These are phyloP conservation scores for Actenoides lindsayi DNA, from an alignment of 2,113 vertebrate genomes.

Conservation along the genomic window DNA sequence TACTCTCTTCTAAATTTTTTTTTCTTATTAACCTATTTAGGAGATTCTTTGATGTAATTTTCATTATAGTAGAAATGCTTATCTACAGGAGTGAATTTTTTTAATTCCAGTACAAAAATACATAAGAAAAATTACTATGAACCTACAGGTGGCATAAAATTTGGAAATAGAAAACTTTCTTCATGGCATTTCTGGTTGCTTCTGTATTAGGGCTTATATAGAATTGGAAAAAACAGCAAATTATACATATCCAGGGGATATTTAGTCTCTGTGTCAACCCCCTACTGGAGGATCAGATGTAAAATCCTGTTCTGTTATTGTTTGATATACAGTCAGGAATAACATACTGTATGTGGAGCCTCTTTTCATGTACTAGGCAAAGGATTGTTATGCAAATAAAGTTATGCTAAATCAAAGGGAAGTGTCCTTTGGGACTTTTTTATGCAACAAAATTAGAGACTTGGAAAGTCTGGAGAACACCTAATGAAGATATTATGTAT, in stretches of 20 bases:
- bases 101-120: background rate
- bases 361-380: background rate
- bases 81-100: background rate
- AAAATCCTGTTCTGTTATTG: background rate
- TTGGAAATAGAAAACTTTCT: background rate
- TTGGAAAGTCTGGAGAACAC: background rate
- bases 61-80: background rate
- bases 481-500: background rate
- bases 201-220: background rate
- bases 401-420: background rate
- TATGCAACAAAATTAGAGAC: background rate
- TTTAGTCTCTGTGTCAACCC: background rate
- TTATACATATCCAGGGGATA: background rate
- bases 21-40: background rate
- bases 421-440: background rate
- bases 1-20: background rate
- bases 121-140: rapidly evolving
- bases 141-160: rapidly evolving
- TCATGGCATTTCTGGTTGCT: background rate
- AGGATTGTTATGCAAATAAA: background rate
- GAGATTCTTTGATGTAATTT: background rate
- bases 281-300: background rate
- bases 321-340: background rate
- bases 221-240: background rate
- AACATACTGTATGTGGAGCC: background rate